Conservation (phyloP, 2,113 vertebrate species). For the Chlorocebus sabaeus region DNA sequence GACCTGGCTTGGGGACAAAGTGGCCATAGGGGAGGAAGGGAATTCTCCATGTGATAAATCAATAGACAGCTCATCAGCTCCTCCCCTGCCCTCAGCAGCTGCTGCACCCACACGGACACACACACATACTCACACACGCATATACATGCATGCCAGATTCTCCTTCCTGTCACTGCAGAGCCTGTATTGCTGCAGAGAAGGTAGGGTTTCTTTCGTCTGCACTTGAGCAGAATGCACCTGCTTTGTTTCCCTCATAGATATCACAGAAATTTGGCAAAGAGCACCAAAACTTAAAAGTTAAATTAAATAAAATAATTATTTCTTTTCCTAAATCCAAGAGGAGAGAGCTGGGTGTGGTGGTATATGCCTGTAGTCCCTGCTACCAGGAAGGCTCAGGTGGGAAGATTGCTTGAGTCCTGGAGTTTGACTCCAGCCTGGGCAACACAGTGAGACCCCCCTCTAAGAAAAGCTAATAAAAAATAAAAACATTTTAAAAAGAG, state of each 20-base stretch:
- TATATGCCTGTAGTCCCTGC: background rate
- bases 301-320: background rate
- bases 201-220: background rate
- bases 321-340: conserved; percentile 34
- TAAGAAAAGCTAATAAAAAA: background rate
- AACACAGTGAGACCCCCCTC: background rate
- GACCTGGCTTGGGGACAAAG: conserved; percentile 20
- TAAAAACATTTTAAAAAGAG: background rate
- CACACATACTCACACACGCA: background rate
- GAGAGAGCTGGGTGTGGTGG: background rate
- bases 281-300: conserved; percentile 4
- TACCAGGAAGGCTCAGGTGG: background rate
- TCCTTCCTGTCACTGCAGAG: conserved; percentile 14
- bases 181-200: background rate
- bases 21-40: background rate
- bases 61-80: background rate
- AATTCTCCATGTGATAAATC: background rate
- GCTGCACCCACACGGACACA: background rate
- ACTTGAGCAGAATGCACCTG: background rate
- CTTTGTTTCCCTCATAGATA: conserved; percentile 10
- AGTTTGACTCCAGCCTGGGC: background rate
- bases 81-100: background rate
- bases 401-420: background rate
- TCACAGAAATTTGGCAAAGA: conserved; percentile 34
- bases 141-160: background rate